Evolutionary conservation across 2,113 vertebrate genomes (phyloP).

Genomic region (Gymnogyps californianus): DNA sequence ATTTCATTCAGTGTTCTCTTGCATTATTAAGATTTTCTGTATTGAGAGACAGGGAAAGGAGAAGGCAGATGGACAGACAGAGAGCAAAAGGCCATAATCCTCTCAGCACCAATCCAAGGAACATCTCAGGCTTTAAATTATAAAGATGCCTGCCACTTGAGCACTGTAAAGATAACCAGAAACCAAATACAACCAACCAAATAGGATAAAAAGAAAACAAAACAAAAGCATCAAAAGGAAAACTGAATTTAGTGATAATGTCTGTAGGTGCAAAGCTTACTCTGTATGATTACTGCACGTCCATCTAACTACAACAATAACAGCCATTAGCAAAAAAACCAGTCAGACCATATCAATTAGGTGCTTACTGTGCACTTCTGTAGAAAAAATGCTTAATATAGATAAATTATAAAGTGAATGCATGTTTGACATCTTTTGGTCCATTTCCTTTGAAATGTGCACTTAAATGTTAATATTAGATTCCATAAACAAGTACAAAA

Average conservation of each 20-base stretch:
- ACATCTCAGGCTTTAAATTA: not conserved
- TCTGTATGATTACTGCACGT: not conserved
- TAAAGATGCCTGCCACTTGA: not conserved
- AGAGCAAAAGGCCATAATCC: not conserved
- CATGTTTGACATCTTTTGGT: conserved; percentile 35
- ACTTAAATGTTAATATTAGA: conserved; percentile 49
- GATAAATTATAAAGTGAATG: not conserved
- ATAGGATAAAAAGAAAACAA: not conserved
- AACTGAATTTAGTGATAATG: not conserved
- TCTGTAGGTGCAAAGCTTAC: not conserved
- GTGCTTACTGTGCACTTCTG: not conserved
- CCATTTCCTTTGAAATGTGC: conserved; percentile 25
- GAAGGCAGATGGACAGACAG: not conserved
- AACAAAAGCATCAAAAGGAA: not conserved
- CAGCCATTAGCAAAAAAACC: not conserved
- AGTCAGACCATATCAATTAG: not conserved
- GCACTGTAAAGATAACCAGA: not conserved
- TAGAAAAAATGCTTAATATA: not conserved
- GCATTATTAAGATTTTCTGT: not conserved
- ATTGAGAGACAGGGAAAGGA: not conserved
- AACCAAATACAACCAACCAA: not conserved
- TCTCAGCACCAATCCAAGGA: not conserved
- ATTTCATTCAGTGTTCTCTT: not conserved
- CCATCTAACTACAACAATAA: not conserved
- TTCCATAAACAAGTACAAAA: conserved; percentile 29